Evolutionary conservation across 2,113 vertebrate genomes (phyloP).

Genomic region (Apaloderma vittatum): DNA sequence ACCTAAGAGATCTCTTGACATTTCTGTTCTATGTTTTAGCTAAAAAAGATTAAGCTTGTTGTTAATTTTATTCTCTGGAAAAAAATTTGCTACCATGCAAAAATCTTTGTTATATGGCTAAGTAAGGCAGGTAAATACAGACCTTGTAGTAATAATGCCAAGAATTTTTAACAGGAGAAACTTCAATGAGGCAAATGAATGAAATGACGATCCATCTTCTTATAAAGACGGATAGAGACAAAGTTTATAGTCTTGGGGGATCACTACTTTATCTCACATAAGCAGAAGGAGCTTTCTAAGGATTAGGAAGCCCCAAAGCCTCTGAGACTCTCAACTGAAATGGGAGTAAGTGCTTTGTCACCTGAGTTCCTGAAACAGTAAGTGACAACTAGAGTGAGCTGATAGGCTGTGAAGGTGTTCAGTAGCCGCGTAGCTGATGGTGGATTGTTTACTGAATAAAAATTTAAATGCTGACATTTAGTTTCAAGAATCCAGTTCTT

Average conservation of each 20-base stretch:
- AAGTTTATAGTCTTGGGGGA: not conserved
- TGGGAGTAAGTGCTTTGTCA: not conserved
- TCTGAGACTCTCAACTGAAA: not conserved
- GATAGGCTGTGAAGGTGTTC: not conserved
- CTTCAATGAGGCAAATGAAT: not conserved
- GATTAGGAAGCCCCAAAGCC: slow-evolving; percentile 1
- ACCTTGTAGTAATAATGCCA: not conserved
- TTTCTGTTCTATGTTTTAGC: not conserved
- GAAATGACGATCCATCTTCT: not conserved
- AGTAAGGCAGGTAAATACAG: not conserved
- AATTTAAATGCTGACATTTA: not conserved
- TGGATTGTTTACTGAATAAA: not conserved
- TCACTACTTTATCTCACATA: slow-evolving; percentile 3
- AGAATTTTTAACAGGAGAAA: not conserved
- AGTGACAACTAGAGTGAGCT: not conserved
- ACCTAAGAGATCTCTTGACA: not conserved
- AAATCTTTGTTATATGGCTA: not conserved
- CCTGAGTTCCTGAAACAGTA: not conserved
- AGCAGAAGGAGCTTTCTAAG: slow-evolving; percentile 22
- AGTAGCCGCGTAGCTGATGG: not conserved
- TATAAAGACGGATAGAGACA: not conserved
- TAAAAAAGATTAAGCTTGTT: not conserved
- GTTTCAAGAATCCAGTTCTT: not conserved
- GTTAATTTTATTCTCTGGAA: not conserved
- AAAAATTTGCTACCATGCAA: not conserved